Evolutionary conservation across 2,113 vertebrate species (phyloP).

Genomic region (Macquaria ambigua): DNA sequence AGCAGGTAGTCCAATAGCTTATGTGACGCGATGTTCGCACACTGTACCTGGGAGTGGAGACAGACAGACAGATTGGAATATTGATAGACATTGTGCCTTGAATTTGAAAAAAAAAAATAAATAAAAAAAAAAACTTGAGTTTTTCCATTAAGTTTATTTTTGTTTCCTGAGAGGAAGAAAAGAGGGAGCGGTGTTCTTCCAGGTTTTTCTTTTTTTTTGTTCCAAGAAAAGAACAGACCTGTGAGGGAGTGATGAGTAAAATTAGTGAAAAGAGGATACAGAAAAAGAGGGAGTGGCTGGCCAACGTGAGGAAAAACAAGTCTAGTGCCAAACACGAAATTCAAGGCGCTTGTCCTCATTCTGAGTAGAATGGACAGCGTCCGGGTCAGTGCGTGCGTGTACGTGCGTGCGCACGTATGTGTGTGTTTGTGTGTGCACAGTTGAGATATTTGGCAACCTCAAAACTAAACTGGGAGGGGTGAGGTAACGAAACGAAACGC

Average conservation of each 20-base stretch:
- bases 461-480: conserved; percentile 51
- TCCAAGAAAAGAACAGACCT: conserved; percentile 65
- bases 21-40: conserved; percentile 66
- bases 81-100: conserved; percentile 89
- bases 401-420: conserved; percentile 45
- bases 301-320: conserved; percentile 43
- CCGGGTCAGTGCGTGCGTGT: conserved; percentile 46
- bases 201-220: conserved; percentile 52
- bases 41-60: conserved; percentile 69
- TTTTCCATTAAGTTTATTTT: conserved; percentile 78
- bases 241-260: conserved; percentile 52
- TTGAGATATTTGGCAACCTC: conserved; percentile 67
- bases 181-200: conserved; percentile 48
- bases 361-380: conserved; percentile 52
- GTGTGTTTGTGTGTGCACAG: conserved; percentile 61
- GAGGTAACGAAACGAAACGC: conserved; percentile 28
- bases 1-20: conserved; percentile 65
- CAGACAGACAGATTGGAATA: conserved; percentile 72
- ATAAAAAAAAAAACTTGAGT: conserved; percentile 71
- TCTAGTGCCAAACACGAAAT: conserved; percentile 82
- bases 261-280: conserved; percentile 20
- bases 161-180: conserved; percentile 71
- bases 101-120: conserved; percentile 81
- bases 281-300: conserved; percentile 51
- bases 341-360: conserved; percentile 76